These are phyloP conservation scores for Gadus macrocephalus DNA, from an alignment of 2,113 vertebrate species.

Conservation along the genomic window DNA sequence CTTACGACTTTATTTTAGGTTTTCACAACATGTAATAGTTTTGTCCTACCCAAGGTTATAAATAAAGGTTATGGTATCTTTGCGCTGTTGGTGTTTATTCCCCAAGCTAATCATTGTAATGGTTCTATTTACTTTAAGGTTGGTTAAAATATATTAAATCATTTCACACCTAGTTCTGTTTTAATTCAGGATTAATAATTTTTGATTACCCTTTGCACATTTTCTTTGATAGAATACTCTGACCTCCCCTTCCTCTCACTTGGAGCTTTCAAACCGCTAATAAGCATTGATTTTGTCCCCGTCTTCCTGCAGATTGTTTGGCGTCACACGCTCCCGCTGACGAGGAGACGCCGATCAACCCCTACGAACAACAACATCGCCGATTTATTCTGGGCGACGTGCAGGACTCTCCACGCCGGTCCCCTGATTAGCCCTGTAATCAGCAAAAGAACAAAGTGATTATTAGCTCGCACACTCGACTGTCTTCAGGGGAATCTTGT, in stretches of 20 bases:
- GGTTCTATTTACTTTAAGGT: too few relatives aligned
- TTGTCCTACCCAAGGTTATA: too few relatives aligned
- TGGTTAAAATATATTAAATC: too few relatives aligned
- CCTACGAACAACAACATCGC: slow-evolving; percentile 24
- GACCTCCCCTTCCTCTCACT: slow-evolving; percentile 66
- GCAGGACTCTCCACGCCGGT: slow-evolving; percentile 70
- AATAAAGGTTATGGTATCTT: too few relatives aligned
- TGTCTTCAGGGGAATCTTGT: slow-evolving; percentile 77
- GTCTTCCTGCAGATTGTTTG: slow-evolving; percentile 51
- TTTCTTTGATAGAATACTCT: slow-evolving; percentile 71
- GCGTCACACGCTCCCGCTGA: slow-evolving; percentile 64
- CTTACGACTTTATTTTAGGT: too few relatives aligned
- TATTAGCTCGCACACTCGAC: slow-evolving; percentile 84
- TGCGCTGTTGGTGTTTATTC: too few relatives aligned
- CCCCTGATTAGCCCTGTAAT: slow-evolving; percentile 89
- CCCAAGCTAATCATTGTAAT: too few relatives aligned
- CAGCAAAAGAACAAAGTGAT: slow-evolving; percentile 90
- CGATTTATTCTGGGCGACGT: slow-evolving; percentile 73
- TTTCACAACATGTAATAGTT: too few relatives aligned
- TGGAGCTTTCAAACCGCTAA: slow-evolving; percentile 64
- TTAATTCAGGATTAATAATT: too few relatives aligned
- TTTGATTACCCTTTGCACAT: too few relatives aligned
- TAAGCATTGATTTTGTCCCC: slow-evolving; percentile 62
- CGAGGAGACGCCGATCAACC: slow-evolving; percentile 56
- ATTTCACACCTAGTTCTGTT: too few relatives aligned